Evolutionary conservation across 2,888 invertebrate species (phyloP).

Genomic region (Pandemis cinnamomeana): DNA sequence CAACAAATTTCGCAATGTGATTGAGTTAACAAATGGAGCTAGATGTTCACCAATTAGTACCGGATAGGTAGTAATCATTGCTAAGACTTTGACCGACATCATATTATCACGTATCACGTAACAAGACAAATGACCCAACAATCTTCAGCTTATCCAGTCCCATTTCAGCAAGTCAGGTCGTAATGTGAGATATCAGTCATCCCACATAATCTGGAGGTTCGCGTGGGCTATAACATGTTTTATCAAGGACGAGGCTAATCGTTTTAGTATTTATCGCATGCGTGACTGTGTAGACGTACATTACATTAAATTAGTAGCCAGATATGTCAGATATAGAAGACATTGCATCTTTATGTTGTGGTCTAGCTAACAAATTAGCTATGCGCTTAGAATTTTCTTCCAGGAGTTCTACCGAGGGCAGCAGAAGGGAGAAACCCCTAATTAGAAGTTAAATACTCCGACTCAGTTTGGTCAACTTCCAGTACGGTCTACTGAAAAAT

Average conservation of each 20-base stretch:
- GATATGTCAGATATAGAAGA: not conserved
- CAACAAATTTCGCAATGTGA: too few relatives aligned
- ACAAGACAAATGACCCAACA: slow-evolving; percentile 15
- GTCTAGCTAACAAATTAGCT: too few relatives aligned
- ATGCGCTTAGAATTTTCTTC: too few relatives aligned
- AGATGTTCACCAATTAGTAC: not conserved
- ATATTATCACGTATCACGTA: not conserved
- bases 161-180: slow-evolving; percentile 27
- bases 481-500: too few relatives aligned
- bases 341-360: not conserved
- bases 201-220: not conserved
- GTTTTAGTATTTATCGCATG: not conserved
- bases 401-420: too few relatives aligned
- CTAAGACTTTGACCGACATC: not conserved
- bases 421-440: too few relatives aligned
- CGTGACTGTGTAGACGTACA: slow-evolving; percentile 5
- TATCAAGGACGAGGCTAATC: slow-evolving; percentile 1
- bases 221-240: not conserved
- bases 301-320: not conserved
- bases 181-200: slow-evolving; percentile 32
- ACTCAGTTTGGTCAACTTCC: too few relatives aligned
- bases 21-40: not conserved
- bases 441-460: too few relatives aligned
- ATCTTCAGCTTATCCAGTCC: slow-evolving; percentile 7
- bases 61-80: not conserved